These are phyloP conservation scores for Rhinolophus ferrumequinum DNA, from an alignment of 2,113 vertebrate genomes.

Conservation along the genomic window DNA sequence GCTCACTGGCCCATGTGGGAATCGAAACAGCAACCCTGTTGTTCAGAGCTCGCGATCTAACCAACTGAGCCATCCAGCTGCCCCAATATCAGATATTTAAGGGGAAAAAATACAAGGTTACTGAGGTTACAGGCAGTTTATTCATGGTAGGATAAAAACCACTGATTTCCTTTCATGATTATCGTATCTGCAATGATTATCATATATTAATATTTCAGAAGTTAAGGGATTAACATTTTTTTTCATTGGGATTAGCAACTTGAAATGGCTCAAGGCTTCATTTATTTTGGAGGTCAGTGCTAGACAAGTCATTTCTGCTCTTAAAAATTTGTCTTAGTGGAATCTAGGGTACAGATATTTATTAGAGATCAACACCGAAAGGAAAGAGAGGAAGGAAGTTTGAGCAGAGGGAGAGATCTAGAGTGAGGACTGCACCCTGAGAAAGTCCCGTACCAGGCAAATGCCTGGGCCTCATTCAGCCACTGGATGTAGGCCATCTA, in stretches of 20 bases:
- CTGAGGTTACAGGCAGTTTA: not conserved
- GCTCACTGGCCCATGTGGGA: too few relatives aligned
- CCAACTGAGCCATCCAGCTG: too few relatives aligned
- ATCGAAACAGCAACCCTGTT: too few relatives aligned
- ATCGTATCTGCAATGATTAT: not conserved
- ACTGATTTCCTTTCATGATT: not conserved
- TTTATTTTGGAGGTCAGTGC: conserved; percentile 9
- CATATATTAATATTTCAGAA: not conserved
- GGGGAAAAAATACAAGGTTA: not conserved
- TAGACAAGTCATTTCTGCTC: conserved; percentile 5
- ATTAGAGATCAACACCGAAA: not conserved
- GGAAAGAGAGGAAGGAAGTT: not conserved
- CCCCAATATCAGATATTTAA: not conserved
- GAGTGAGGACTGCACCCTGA: not conserved
- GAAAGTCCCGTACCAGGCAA: not conserved
- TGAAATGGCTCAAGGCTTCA: not conserved
- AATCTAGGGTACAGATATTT: not conserved
- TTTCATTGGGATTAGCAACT: not conserved
- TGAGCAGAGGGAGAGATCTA: not conserved
- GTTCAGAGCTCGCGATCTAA: too few relatives aligned
- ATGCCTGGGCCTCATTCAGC: not conserved
- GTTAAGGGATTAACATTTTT: not conserved
- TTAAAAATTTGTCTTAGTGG: conserved; percentile 15
- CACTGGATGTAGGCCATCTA: not conserved
- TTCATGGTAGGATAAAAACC: not conserved